Percentiles rank a stretch among this genome's conserved stretches.
These are phyloP conservation scores for Rhincodon typus DNA, from an alignment of 2,797 vertebrate genomes.

Conservation along the genomic window DNA sequence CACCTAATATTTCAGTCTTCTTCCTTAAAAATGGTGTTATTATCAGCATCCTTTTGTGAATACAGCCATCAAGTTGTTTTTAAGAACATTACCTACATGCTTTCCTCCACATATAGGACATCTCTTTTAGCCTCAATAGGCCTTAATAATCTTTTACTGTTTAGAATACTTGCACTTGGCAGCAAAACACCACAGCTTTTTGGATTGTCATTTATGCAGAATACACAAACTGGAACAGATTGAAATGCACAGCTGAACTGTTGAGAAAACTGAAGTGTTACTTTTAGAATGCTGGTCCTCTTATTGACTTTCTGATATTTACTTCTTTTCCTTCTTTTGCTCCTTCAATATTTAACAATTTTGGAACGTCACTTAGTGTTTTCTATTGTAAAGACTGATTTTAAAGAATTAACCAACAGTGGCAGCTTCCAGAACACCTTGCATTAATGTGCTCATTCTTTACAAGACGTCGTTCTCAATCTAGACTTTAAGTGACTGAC, in stretches of 20 bases:
- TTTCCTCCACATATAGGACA: no score
- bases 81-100: no score
- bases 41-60: no score
- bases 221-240: background rate
- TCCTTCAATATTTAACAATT: no score
- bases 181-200: background rate
- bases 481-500: background rate
- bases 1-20: no score
- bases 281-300: background rate
- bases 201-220: background rate
- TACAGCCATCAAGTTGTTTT: no score
- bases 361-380: no score
- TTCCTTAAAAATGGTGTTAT: no score
- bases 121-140: no score
- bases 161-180: background rate
- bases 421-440: background rate
- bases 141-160: no score
- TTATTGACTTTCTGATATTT: background rate
- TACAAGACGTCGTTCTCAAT: background rate
- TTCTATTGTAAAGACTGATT: background rate
- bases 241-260: background rate
- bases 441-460: background rate
- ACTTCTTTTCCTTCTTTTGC: no score
- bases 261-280: background rate
- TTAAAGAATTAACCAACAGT: no score